Evolutionary conservation across 2,888 invertebrate genomes (phyloP).

Genomic region (Cetonia aurata): DNA sequence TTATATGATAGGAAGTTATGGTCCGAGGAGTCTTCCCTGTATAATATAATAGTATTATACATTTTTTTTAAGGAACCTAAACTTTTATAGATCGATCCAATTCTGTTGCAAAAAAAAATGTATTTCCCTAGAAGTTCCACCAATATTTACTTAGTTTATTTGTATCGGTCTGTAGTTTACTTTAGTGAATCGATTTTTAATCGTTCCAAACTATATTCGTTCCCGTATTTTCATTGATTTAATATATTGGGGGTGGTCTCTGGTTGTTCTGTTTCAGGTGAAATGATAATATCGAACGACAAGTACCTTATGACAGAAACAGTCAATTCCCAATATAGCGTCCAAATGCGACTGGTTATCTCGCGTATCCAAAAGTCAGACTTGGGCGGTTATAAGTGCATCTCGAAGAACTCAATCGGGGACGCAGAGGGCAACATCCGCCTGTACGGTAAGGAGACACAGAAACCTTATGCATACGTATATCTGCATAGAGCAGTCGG

Average conservation of each 20-base stretch:
- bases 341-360: conserved; percentile 85
- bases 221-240: neutral
- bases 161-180: too few species aligned
- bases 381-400: conserved; percentile 90
- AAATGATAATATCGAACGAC: conserved; percentile 91
- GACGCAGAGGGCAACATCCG: conserved; percentile 91
- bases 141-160: too few species aligned
- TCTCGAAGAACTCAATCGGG: conserved; percentile 92
- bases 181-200: neutral
- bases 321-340: conserved; percentile 84
- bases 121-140: too few species aligned
- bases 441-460: conserved; percentile 80
- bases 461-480: conserved; percentile 1
- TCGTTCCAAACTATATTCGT: neutral
- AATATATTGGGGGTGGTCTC: neutral
- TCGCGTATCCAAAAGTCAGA: conserved; percentile 81
- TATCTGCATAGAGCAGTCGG: neutral
- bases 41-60: too few species aligned
- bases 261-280: conserved; percentile 71
- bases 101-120: too few species aligned
- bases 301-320: conserved; percentile 88
- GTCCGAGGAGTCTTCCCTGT: too few species aligned
- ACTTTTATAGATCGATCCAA: too few species aligned
- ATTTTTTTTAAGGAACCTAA: too few species aligned
- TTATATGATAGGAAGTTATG: too few species aligned